Conservation (phyloP, 2,888 invertebrate species). For the Ashinkailepas kermadecensis region DNA sequence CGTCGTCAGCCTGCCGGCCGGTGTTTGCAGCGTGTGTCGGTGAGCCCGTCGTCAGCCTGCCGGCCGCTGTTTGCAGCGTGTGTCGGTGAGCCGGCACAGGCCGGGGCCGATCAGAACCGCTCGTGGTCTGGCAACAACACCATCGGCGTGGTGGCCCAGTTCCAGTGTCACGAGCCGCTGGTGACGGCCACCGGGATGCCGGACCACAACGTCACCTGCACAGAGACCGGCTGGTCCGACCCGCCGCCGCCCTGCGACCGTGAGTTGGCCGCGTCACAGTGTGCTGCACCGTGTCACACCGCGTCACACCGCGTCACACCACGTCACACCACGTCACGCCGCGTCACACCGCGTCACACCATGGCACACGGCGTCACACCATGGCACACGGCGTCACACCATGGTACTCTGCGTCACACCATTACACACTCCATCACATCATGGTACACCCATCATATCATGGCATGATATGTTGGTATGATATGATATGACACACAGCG, state of each 20-base stretch:
- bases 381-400: no score
- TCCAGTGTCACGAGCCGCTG: not conserved
- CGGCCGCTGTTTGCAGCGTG: not conserved
- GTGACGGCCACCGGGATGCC: not conserved
- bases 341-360: no score
- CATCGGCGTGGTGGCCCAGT: not conserved
- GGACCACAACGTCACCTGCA: not conserved
- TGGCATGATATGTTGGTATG: no score
- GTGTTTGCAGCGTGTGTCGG: not conserved
- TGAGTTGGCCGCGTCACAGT: not conserved
- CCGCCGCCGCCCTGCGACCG: not conserved
- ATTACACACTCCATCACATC: no score
- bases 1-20: no score
- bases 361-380: no score
- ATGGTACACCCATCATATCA: no score
- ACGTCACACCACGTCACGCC: no score
- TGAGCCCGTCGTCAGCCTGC: not conserved
- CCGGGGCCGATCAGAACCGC: not conserved
- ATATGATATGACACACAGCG: no score
- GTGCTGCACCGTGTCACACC: no score
- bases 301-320: no score
- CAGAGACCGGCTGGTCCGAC: not conserved
- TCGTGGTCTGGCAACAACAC: not conserved
- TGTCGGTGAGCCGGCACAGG: not conserved
- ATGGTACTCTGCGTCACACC: no score